Evolutionary conservation across 2,797 vertebrate species (phyloP), one percentile per base, ranked within the genome.

Genomic region (Alectoris magna): DNA sequence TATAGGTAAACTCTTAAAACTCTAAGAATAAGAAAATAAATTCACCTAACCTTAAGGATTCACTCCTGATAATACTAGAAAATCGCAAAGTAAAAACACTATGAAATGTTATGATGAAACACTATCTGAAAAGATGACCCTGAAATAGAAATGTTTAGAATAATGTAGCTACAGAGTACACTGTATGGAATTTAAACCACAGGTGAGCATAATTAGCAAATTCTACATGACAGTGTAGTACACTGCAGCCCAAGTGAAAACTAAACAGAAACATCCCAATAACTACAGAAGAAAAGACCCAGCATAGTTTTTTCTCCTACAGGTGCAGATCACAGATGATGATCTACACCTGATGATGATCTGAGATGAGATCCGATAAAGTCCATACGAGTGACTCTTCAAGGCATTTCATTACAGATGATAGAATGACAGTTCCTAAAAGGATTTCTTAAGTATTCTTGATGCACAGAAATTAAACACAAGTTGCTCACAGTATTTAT

Each of bases 31-130:
- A 68, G 60, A 69, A 68, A 43, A 55, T 11, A 3, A 76, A 72
- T 84, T 89, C 75, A 38, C n/a, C 22, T 76, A 63, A 58, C 51
- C 34, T 80, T 79, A 86, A 85, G 81, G 84, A 84, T 43, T 80
- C 29, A 67, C 58, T 39, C 14, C 3, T 17, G 51, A 51, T 39
- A 69, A 68, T 31, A 64, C 16, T 11, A 68, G 49, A 87, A 93
- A 72, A 78, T 39, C 48, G 60, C 27, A 70, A 21, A 59, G 10
- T 68, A 93, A 90, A 90, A 74, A 53, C 14, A 5, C 2, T 21
- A 86, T 11, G 18, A 38, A 92, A 67, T 38, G 29, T 59, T 29
- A 67, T 29, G 17, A 48, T 69, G 46, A 92, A 94, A 60, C 29
- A 63, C 9, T 34, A 63, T 80, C 11, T n/a, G 12, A 74, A 91